Conservation (phyloP, 2,113 vertebrate species). For the Aleadryas rufinucha region DNA sequence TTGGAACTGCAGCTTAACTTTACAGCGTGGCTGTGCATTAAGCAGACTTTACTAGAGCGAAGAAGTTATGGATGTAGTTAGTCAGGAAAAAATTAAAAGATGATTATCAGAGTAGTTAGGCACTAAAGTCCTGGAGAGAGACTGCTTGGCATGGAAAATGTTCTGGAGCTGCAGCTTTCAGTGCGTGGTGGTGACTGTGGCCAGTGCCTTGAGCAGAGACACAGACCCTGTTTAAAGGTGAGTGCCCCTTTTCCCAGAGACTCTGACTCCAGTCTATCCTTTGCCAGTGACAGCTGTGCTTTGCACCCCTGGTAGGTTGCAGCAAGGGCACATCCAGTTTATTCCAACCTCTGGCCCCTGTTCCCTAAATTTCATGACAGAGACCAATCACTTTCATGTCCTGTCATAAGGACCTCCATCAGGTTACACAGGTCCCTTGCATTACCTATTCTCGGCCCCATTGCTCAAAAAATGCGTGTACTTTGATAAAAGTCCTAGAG, state of each 20-base stretch:
- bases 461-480: background rate
- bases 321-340: background rate
- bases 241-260: background rate
- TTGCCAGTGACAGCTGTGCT: background rate
- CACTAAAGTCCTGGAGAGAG: background rate
- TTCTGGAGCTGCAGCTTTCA: background rate
- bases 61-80: background rate
- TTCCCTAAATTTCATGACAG: background rate
- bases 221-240: background rate
- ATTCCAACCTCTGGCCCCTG: background rate
- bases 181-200: accelerated
- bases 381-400: accelerated
- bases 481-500: background rate
- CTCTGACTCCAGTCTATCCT: background rate
- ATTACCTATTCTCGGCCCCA: background rate
- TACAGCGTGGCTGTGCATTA: background rate
- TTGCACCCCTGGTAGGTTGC: background rate
- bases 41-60: background rate
- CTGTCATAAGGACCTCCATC: background rate
- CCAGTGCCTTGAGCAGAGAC: background rate
- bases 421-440: background rate
- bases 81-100: conserved; percentile 9
- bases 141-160: background rate
- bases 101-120: background rate
- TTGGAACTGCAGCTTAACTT: background rate